These are phyloP conservation scores for Molorchus minor DNA, from an alignment of 2,888 invertebrate genomes.

Conservation along the genomic window DNA sequence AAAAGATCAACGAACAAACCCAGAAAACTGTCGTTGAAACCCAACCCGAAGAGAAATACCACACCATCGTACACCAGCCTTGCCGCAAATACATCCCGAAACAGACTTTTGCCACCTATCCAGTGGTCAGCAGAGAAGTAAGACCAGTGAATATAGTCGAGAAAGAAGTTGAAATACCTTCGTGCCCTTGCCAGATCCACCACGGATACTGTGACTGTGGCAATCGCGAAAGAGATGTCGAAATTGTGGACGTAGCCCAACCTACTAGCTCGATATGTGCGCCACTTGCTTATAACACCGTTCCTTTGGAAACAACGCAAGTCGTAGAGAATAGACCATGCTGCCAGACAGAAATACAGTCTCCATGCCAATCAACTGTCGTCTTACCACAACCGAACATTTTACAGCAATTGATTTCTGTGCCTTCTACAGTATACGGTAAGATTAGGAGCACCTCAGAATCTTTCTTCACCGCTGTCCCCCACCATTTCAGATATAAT, in stretches of 20 bases:
- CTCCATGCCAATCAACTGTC: too few species aligned
- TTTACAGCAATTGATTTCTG: too few species aligned
- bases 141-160: not conserved
- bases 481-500: too few species aligned
- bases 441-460: not conserved
- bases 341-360: too few species aligned
- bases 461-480: not conserved
- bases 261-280: too few species aligned
- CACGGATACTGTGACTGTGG: constrained; percentile 25
- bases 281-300: too few species aligned
- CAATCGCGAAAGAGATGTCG: constrained; percentile 23
- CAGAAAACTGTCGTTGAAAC: constrained; percentile 27
- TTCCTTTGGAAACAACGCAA: too few species aligned
- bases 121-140: constrained; percentile 18
- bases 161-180: not conserved
- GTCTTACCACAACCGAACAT: too few species aligned
- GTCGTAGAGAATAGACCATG: too few species aligned
- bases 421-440: too few species aligned
- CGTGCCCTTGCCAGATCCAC: constrained; percentile 22
- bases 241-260: too few species aligned
- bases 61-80: constrained; percentile 37
- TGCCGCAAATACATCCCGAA: constrained; percentile 33
- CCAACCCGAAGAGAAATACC: constrained; percentile 36
- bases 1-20: too few species aligned
- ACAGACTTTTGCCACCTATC: constrained; percentile 42